These are phyloP conservation scores for Cercopithecus mitis DNA, from an alignment of 2,797 vertebrate species.

Conservation along the genomic window DNA sequence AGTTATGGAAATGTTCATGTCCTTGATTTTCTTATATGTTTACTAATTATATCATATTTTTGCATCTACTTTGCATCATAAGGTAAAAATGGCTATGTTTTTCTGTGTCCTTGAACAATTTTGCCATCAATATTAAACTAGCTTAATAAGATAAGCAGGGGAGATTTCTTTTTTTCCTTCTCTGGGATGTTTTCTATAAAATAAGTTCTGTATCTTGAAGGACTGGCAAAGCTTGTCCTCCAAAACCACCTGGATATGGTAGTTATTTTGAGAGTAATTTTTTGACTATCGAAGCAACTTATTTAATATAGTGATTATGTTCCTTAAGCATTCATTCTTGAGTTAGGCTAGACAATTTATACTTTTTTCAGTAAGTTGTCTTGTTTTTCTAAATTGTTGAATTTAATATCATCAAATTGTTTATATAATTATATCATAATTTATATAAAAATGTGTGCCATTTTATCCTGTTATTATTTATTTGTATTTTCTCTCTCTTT, in stretches of 20 bases:
- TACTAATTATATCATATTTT: not conserved
- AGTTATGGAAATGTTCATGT: not conserved
- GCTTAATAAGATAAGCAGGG: not conserved
- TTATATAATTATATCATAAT: not conserved
- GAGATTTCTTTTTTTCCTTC: not conserved
- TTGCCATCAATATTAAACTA: not conserved
- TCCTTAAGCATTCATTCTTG: not conserved
- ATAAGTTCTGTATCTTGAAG: not conserved
- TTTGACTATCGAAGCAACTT: not conserved
- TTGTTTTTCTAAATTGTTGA: not conserved
- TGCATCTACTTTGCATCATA: not conserved
- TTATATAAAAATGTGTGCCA: not conserved
- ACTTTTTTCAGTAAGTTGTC: not conserved
- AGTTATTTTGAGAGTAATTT: not conserved
- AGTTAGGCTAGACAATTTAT: not conserved
- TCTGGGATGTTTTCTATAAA: not conserved
- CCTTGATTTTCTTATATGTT: not conserved
- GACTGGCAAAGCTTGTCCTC: not conserved
- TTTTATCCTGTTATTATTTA: not conserved
- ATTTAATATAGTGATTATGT: not conserved
- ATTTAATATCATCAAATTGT: not conserved
- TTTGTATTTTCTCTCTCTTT: not conserved
- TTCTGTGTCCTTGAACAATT: not conserved
- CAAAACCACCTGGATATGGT: not conserved
- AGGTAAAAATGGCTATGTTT: not conserved